Evolutionary conservation across 2,113 vertebrate genomes (phyloP).

Genomic region (Herpetotheres cachinnans): DNA sequence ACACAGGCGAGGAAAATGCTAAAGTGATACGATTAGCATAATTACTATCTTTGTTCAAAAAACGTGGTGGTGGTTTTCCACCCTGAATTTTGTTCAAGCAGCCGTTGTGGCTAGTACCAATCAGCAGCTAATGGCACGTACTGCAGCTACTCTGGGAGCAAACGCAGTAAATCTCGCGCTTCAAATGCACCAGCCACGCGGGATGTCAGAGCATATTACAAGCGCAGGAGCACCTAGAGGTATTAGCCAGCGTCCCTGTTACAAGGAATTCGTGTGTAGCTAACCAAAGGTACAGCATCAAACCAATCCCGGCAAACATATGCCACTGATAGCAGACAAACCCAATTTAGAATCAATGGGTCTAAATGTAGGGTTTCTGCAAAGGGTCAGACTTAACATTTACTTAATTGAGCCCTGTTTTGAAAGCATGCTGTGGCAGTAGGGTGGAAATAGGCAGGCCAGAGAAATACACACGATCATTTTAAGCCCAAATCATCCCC

Average conservation of each 20-base stretch:
- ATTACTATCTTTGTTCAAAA: conserved; percentile 3
- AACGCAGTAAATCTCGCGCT: background rate
- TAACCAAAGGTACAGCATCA: background rate
- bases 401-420: background rate
- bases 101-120: background rate
- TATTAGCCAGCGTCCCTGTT: background rate
- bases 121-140: background rate
- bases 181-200: background rate
- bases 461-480: background rate
- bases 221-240: background rate
- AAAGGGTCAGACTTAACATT: background rate
- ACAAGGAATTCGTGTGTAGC: background rate
- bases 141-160: background rate
- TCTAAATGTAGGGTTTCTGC: background rate
- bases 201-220: background rate
- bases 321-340: background rate
- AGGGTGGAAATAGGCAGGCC: background rate
- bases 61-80: background rate
- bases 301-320: background rate
- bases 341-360: background rate
- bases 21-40: background rate
- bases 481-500: background rate
- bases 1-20: background rate
- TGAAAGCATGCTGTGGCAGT: background rate
- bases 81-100: background rate